Evolutionary conservation across 1,140 invertebrate species (phyloP).

Genomic region (Lepidotrigona ventralis): DNA sequence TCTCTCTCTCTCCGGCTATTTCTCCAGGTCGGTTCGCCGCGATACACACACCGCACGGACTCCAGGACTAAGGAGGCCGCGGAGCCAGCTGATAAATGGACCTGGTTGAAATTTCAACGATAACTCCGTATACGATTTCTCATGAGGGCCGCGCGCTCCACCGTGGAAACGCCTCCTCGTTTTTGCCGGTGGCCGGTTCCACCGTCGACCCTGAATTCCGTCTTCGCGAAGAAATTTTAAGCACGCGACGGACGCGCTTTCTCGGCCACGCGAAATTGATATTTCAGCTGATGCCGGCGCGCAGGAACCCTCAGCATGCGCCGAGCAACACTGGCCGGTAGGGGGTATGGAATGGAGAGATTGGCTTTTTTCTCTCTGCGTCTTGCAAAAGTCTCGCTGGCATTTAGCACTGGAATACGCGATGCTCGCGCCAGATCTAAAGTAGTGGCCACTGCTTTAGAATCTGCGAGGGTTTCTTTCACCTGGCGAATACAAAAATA

Average conservation of each 20-base stretch:
- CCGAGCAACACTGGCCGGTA: too few species aligned
- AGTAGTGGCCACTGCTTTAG: background rate
- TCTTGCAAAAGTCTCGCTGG: background rate
- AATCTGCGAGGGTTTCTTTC: background rate
- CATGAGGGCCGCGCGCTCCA: conserved; percentile 27
- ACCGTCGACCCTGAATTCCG: conserved; percentile 35
- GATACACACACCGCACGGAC: conserved; percentile 27
- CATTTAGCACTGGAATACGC: background rate
- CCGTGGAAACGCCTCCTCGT: conserved; percentile 48
- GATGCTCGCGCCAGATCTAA: background rate
- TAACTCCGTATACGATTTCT: conserved; percentile 64
- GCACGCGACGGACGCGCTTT: conserved; percentile 11
- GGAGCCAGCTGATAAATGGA: conserved; percentile 63
- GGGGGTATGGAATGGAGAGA: background rate
- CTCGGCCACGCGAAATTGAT: conserved; percentile 26
- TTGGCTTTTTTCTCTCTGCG: background rate
- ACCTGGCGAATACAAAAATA: background rate
- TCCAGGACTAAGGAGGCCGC: conserved; percentile 49
- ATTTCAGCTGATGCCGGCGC: conserved; percentile 15
- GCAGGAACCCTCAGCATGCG: background rate
- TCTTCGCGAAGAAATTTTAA: conserved; percentile 45
- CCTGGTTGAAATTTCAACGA: conserved; percentile 68
- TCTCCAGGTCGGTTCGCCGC: background rate
- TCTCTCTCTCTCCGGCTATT: background rate
- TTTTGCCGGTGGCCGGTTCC: conserved; percentile 31